These are phyloP conservation scores for Jaculus jaculus DNA, from an alignment of 2,113 vertebrate genomes.

Conservation along the genomic window DNA sequence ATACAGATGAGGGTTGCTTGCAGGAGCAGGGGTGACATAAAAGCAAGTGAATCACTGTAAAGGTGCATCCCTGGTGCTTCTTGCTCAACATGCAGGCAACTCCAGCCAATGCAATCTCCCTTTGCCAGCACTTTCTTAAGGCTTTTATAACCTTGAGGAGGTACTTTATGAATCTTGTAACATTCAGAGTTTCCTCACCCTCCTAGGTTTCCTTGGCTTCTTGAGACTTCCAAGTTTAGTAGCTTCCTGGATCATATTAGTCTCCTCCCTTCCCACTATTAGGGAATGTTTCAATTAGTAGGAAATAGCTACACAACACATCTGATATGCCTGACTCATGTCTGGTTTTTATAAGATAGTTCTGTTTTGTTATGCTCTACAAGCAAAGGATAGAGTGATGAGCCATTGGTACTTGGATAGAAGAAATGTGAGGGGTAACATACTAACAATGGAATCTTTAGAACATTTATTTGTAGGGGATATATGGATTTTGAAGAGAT, in stretches of 20 bases:
- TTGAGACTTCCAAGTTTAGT: not conserved
- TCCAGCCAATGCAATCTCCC: not conserved
- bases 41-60: not conserved
- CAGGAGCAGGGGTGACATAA: not conserved
- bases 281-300: not conserved
- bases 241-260: not conserved
- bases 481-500: not conserved
- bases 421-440: not conserved
- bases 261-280: not conserved
- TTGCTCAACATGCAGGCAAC: too few relatives aligned
- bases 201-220: not conserved
- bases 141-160: not conserved
- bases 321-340: not conserved
- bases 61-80: too few relatives aligned
- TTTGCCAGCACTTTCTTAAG: not conserved
- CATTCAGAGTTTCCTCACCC: not conserved
- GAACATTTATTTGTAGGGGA: not conserved
- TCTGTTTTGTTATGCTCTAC: not conserved
- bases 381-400: not conserved
- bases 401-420: not conserved
- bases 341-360: conserved; percentile 11
- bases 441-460: conserved; percentile 25
- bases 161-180: not conserved
- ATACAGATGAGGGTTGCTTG: not conserved
- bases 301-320: not conserved